These are phyloP conservation scores for Prochilodus magdalenae DNA, from an alignment of 2,113 vertebrate species.

Conservation along the genomic window DNA sequence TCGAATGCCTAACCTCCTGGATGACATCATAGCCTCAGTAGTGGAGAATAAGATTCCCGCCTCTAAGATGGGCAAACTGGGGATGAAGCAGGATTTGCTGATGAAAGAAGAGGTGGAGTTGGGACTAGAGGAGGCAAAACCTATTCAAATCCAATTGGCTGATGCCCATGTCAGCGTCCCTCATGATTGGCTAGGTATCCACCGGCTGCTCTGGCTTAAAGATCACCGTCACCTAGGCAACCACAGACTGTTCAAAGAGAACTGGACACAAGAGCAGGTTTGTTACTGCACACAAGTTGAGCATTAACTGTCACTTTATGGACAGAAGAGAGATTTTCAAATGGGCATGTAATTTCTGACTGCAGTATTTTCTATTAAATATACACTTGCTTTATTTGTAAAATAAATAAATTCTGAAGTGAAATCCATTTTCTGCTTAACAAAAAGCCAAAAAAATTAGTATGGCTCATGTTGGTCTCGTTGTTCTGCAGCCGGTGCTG, in stretches of 20 bases:
- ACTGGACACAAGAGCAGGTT: slow-evolving; percentile 87
- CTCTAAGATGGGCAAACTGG: slow-evolving; percentile 79
- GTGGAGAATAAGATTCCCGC: slow-evolving; percentile 93
- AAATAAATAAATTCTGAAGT: too few species aligned
- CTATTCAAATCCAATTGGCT: slow-evolving; percentile 38
- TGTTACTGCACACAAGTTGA: slow-evolving; percentile 16
- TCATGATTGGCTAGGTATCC: slow-evolving; percentile 86
- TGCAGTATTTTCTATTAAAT: too few species aligned
- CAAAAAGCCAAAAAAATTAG: too few species aligned
- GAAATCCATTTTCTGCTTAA: too few species aligned
- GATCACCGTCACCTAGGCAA: slow-evolving; percentile 85
- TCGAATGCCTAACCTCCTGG: slow-evolving; percentile 86
- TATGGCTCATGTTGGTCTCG: not conserved
- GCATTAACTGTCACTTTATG: not conserved
- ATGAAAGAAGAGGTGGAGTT: slow-evolving; percentile 64
- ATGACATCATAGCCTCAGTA: slow-evolving; percentile 91
- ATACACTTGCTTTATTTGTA: too few species aligned
- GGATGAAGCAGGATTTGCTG: slow-evolving; percentile 74
- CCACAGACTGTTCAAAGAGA: slow-evolving; percentile 88
- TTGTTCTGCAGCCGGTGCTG: slow-evolving; percentile 78
- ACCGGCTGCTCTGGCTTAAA: slow-evolving; percentile 85
- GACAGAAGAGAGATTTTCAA: not conserved
- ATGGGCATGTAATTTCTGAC: too few species aligned
- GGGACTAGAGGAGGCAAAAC: slow-evolving; percentile 31
- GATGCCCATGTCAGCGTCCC: slow-evolving; percentile 71